phyloP scores from a whole-genome alignment of 2,888 invertebrate genomes.

The Thecophora atra region DNA sequence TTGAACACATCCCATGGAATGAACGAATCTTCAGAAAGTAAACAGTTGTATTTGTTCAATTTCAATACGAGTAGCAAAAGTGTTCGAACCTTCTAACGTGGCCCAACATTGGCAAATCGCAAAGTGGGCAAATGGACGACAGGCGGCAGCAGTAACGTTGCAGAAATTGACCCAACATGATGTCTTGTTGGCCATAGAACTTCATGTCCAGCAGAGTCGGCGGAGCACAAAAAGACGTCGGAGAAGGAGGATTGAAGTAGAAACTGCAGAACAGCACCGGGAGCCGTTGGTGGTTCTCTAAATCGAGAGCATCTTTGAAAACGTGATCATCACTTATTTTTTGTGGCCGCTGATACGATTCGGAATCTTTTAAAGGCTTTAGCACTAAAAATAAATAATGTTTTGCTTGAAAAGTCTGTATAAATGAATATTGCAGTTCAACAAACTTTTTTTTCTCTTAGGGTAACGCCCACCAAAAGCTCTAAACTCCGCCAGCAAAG shows the following conservation, averaged over 20 bases:
- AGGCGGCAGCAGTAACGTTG: slow-evolving; percentile 91
- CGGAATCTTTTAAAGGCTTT: slow-evolving; percentile 52
- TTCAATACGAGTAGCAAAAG: too few species aligned
- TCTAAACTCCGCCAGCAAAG: slow-evolving; percentile 83
- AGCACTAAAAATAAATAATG: slow-evolving; percentile 52
- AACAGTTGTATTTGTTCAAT: neutral
- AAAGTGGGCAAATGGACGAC: slow-evolving; percentile 82
- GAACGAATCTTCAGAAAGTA: slow-evolving; percentile 74
- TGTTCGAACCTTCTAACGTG: slow-evolving; percentile 81
- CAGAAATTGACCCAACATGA: slow-evolving; percentile 92
- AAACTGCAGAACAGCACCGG: slow-evolving; percentile 88
- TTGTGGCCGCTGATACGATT: slow-evolving; percentile 56
- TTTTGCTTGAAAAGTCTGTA: neutral
- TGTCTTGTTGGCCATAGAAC: slow-evolving; percentile 94
- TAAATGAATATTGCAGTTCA: neutral
- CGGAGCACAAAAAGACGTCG: slow-evolving; percentile 64
- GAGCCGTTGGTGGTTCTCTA: slow-evolving; percentile 84
- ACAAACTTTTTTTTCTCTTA: slow-evolving; percentile 60
- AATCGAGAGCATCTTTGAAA: slow-evolving; percentile 77
- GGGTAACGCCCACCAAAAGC: slow-evolving; percentile 80
- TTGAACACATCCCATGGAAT: slow-evolving; percentile 87
- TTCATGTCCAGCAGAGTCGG: slow-evolving; percentile 76
- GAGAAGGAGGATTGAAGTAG: slow-evolving; percentile 62
- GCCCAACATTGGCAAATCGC: slow-evolving; percentile 85
- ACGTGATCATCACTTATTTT: slow-evolving; percentile 59